Evolutionary conservation across 2,888 invertebrate genomes (phyloP).

Genomic region (Oithona nana): DNA sequence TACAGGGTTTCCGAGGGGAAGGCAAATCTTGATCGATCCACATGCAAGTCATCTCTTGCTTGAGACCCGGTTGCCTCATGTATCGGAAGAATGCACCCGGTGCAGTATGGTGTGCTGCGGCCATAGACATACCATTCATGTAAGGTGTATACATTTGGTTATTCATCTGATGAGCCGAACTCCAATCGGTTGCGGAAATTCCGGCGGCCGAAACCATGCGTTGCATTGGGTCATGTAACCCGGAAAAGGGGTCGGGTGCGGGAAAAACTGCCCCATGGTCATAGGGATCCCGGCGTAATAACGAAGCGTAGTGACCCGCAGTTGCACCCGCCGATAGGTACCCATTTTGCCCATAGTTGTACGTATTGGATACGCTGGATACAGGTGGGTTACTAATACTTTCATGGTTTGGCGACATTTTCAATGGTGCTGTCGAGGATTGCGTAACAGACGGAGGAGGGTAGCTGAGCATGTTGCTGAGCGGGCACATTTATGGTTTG

Average conservation of each 20-base stretch:
- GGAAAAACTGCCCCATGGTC: background rate
- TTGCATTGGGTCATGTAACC: constrained; percentile 22
- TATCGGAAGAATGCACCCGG: constrained; percentile 46
- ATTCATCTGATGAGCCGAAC: constrained; percentile 11
- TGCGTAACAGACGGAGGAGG: background rate
- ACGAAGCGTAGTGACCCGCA: background rate
- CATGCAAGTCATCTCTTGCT: constrained; percentile 66
- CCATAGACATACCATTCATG: constrained; percentile 21
- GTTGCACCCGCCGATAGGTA: too few species aligned
- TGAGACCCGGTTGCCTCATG: constrained; percentile 48
- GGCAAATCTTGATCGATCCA: constrained; percentile 66
- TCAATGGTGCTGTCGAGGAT: background rate
- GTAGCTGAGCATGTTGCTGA: background rate
- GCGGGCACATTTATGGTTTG: background rate
- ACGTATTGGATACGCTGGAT: background rate
- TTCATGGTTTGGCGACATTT: background rate
- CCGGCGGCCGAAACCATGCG: constrained; percentile 20
- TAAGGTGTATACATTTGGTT: constrained; percentile 6
- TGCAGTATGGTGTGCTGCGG: background rate
- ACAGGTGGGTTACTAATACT: background rate
- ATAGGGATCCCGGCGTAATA: background rate
- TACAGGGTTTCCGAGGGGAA: constrained; percentile 57
- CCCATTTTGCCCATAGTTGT: background rate
- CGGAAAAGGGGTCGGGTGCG: constrained; percentile 22
- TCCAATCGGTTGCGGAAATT: constrained; percentile 22